Base-by-base conservation (phyloP, 2,797 vertebrate genomes). In the Enteromius treurensis region DNA sequence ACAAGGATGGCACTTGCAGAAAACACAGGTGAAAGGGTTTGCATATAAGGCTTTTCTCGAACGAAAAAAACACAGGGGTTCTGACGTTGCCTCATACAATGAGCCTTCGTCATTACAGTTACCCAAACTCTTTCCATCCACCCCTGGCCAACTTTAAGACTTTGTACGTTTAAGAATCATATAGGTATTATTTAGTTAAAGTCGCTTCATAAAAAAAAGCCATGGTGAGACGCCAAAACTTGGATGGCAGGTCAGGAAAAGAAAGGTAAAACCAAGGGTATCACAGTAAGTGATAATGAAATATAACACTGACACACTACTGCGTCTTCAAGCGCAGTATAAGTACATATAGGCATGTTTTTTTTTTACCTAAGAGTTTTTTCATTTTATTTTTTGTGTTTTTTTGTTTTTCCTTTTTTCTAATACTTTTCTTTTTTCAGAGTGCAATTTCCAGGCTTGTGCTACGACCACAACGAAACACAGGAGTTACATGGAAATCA, bases 1-100 rank as follows among this genome's bases (percentile, higher is more conserved):
- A 98, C 96, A 97, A 96, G 96, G 96, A 96, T 97, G 97, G 97
- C 97, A 98, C 97, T 98, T 97, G 95, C 95, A 97, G 96, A 97
- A 96, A 97, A 95, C 95, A 97, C 96, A 96, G 95, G 96, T 97
- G 95, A 96, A 95, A 95, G 96, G 96, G 96, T 98, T 98, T 98
- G 97, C 96, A 97, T 97, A 98, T 97, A 97, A 98, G 96, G 97
- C 97, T 97, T 97, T 93, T 90, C 93, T 92, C 96, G 94, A 89
- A 92, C 85, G 89, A 89, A 90, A 96, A 76, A 82, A 95, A 95
- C 95, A 95, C 93, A 95, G 96, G 96, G 96, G 95, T 96, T 96
- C 96, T 94, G 81, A 84, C 84, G 40, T 85, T 47, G 79, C 53
- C 84, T 86, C 86, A 58, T 83, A 81, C 42, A 77, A 85, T 55